phyloP scores from a whole-genome alignment of 2,113 vertebrate genomes.

The Rhinolophus ferrumequinum region DNA sequence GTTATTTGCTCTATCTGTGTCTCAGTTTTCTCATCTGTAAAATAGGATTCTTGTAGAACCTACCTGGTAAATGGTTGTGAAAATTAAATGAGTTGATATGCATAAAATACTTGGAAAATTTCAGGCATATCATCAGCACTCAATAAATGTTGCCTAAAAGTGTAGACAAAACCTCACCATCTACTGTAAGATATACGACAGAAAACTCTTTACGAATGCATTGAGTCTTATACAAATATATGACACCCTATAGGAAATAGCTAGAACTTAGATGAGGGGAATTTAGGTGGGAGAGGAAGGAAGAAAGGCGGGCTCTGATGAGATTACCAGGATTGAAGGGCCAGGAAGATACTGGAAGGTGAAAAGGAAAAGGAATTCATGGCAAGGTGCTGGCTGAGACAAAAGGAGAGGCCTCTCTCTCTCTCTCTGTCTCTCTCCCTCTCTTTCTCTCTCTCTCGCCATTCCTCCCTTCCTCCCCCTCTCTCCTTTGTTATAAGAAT shows the following conservation, averaged over 20 bases:
- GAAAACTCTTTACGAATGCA: not conserved
- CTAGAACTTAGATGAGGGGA: not conserved
- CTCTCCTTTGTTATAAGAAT: not conserved
- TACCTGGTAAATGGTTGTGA: not conserved
- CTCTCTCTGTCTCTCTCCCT: not conserved
- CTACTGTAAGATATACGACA: not conserved
- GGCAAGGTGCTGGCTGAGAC: not conserved
- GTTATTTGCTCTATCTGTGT: not conserved
- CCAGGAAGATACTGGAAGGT: not conserved
- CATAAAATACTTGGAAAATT: not conserved
- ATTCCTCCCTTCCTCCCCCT: not conserved
- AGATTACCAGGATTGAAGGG: not conserved
- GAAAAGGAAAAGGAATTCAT: conserved; percentile 10
- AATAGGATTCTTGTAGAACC: not conserved
- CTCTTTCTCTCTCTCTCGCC: not conserved
- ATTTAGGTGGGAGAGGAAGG: not conserved
- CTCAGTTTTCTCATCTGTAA: conserved; percentile 23
- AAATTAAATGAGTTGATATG: not conserved
- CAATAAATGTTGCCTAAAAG: not conserved
- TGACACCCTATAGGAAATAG: not conserved
- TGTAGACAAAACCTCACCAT: not conserved
- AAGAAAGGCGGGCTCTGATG: not conserved
- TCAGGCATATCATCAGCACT: not conserved
- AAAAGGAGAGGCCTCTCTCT: not conserved
- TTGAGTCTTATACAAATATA: not conserved